Evolutionary conservation across 2,888 invertebrate species (phyloP), one percentile per base, ranked within the genome.

Genomic region (Ennomos quercinarius): DNA sequence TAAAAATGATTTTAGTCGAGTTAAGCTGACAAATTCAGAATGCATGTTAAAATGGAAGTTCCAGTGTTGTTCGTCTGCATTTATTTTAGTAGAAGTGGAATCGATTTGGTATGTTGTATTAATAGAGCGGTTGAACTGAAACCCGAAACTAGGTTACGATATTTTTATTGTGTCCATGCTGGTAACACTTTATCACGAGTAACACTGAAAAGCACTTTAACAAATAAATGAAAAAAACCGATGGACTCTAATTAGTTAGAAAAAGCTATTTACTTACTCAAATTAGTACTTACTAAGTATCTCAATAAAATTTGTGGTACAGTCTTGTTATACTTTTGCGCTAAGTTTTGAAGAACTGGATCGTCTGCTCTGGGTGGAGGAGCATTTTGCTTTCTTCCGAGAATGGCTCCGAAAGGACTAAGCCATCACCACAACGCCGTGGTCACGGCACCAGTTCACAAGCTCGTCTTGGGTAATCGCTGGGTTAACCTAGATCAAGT

Each of bases 381-480:
- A 0, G 86, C 89, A 10, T 84, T 80, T 4, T 66, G 61, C 63
- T 87, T 87, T 5, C 89, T 80, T 1, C 87, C 89, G 0, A 91
- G 79, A 46, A 90, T 77, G 0, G 76, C 84, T 0, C 96, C 97
- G 50, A 97, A 93, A 0, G 97, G 97, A 66, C 95, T 95, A 97
- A 0, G 92, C 97, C 81, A 93, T 95, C 66, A 98, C 82, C 8
- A 93, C 87, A 34, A 98, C 95, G 9, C 90, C 93, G 42, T 94
- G 93, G n/a, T 94, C 85, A 42, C 93, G 93, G 77, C 97, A 96
- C 82, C 95, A 97, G 35, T 95, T 88, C 6, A 95, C 94, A 59
- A 97, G 77, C 72, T 95, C 94, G 50, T 93, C 93, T 76, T 97
- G 95, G 65, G 94, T 95, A 64, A 96, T 89, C 57, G 95, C 95